Base-by-base conservation (phyloP, 53 echinoderm and acorn worm genomes). In the Holothuria scabra region DNA sequence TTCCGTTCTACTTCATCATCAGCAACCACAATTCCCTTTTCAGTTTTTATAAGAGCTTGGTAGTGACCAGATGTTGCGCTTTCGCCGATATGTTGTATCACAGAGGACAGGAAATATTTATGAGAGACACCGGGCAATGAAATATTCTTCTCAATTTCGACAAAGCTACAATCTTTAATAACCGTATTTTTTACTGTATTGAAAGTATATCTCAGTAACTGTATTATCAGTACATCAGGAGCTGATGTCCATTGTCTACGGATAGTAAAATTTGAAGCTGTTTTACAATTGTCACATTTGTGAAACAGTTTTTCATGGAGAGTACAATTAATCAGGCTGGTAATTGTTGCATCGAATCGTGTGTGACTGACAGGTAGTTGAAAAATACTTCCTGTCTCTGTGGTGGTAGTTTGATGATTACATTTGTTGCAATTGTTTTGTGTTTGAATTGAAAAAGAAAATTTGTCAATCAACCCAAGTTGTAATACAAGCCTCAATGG, bases 31-130 rank as follows among this genome's bases (percentile, higher is more conserved):
- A 32, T 34, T n/a, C 67, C 67, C 31, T 20, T 67, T 7, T 32
- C 32, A 1, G 67, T 67, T 67, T 67, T 67, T 20, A 67, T 6
- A 20, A 34, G n/a, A 28, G 67, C 37, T 31, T 67, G 67, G 2
- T 67, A 67, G 31, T 67, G 67, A 0, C 35, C 35, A 3, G 35
- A 34, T 21, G 7, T 30, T 28, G 67, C 37, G 10, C 28, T 67
- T 30, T 67, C 35, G 19, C 67, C 67, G 34, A 67, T 34, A 30
- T 67, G 67, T 67, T 67, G 67, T 34, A 67, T 16, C 12, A 67
- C 67, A 29, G 28, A 34, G 7, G 67, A 67, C 10, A 67, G 16
- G 8, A 19, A 32, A 31, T 67, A 67, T 14, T 21, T 67, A 30
- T 8, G 34, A 13, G 2, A 2, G 14, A 34, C 37, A 8, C 33